phyloP scores from a whole-genome alignment of 2,113 vertebrate species.

The Lepisosteus osseus region DNA sequence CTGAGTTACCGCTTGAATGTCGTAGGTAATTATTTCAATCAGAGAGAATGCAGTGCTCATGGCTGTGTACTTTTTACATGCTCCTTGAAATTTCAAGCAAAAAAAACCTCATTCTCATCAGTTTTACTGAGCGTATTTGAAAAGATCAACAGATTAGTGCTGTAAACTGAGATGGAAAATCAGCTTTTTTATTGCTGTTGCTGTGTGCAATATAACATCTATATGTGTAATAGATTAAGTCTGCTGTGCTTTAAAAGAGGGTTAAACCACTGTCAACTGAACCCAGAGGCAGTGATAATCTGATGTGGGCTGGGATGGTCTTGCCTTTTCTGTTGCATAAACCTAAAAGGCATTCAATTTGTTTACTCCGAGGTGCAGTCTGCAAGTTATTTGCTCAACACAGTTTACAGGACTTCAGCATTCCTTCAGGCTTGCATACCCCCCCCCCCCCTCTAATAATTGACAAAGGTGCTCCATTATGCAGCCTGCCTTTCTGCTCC shows the following conservation, averaged over 20 bases:
- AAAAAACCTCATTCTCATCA: no score
- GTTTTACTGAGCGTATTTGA: no score
- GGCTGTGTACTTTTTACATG: background rate
- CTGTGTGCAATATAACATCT: background rate
- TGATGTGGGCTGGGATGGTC: background rate
- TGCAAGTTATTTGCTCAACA: conserved; percentile 13
- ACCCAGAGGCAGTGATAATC: background rate
- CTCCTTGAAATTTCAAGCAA: background rate
- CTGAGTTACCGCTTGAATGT: conserved; percentile 12
- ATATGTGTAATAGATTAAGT: background rate
- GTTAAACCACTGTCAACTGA: background rate
- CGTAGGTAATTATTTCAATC: conserved; percentile 32
- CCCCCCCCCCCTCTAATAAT: conserved; percentile 20
- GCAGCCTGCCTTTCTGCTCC: conserved; percentile 28
- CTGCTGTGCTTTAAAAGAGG: background rate
- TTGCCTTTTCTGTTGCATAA: background rate
- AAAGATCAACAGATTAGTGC: no score
- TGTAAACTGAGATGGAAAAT: no score
- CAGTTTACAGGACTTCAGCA: conserved; percentile 26
- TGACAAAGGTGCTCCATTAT: conserved; percentile 51
- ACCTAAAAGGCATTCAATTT: conserved; percentile 21
- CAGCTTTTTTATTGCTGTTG: background rate
- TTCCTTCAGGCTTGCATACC: conserved; percentile 22
- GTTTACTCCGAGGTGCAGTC: background rate
- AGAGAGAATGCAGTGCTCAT: conserved; percentile 14